Evolutionary conservation across 2,888 invertebrate species (phyloP).

Genomic region (Colostygia pectinataria): DNA sequence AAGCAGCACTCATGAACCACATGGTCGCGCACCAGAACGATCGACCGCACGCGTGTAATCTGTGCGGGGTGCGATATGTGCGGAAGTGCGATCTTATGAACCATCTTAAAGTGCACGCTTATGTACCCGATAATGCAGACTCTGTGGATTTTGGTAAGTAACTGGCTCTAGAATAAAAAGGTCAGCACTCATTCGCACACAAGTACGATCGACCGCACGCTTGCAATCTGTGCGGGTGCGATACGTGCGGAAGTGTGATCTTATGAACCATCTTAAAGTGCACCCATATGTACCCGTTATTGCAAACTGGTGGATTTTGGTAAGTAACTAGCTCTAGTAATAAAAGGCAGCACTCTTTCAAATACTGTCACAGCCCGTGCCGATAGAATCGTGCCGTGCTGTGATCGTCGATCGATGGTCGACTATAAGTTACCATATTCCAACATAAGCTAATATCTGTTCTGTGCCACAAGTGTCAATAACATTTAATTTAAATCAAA

Average conservation of each 20-base stretch:
- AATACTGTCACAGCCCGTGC: constrained; percentile 86
- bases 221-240: constrained; percentile 91
- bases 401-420: too few relatives aligned
- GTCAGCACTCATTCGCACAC: too few relatives aligned
- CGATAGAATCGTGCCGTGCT: constrained; percentile 90
- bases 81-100: constrained; percentile 91
- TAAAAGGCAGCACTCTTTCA: too few relatives aligned
- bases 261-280: constrained; percentile 92
- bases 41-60: constrained; percentile 90
- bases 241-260: constrained; percentile 90
- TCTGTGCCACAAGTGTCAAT: too few relatives aligned
- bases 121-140: constrained; percentile 86
- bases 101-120: constrained; percentile 92
- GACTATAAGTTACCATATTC: too few relatives aligned
- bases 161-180: too few relatives aligned
- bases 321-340: constrained; percentile 40
- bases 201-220: constrained; percentile 84
- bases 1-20: constrained; percentile 92
- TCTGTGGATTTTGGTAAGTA: constrained; percentile 77
- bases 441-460: too few relatives aligned
- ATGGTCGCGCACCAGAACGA: constrained; percentile 94
- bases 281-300: constrained; percentile 90
- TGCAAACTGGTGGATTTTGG: constrained; percentile 80
- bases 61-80: constrained; percentile 91
- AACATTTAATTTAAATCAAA: too few relatives aligned